Base-by-base conservation (phyloP, 92 coral and sea anemone species). In the Epizoanthus rinbou region DNA sequence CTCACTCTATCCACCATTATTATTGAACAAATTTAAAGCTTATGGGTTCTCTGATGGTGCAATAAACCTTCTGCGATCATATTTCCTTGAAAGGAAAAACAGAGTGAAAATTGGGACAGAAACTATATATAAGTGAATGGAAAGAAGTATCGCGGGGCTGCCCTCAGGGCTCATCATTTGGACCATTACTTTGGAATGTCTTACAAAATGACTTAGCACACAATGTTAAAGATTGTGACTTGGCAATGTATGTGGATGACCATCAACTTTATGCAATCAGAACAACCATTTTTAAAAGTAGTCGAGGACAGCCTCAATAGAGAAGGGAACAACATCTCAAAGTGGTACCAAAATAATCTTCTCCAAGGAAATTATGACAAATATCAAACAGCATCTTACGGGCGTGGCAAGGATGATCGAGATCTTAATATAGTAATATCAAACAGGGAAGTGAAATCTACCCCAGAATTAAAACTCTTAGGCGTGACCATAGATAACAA, bases 1-100 rank as follows among this genome's bases (percentile, higher is more conserved):
- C 74, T 88, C 91, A n/a, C 67, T 88, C 21, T 76, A 76, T 57
- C 92, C 84, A 31, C 80, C 86, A 37, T 80, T 88, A 21, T 22
- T 88, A 56, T 37, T 85, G 14, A 74, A 71, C 23, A 81, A 89
- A 73, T 74, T 89, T 35, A 80, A 69, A 33, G 76, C 89, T 13
- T 89, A 85, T 80, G 89, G 86, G 35, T 88, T 84, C 63, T 74
- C 88, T 19, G 84, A 76, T 11, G 43, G 57, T 39, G 79, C 91
- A 57, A 45, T 78, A 28, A 64, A 84, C 35, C 83, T 88, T 45
- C 58, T 88, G 50, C 47, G 91, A 71, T 78, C 88, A 45, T 87
- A 83, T 47, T 75, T 86, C 53, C 22, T 57, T 28, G 64, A 87
- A 37, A 82, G 87, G 31, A 73, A 76, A 70, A 71, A 83, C 74